phyloP scores from a whole-genome alignment of 2,797 vertebrate genomes.

The Myripristis murdjan region DNA sequence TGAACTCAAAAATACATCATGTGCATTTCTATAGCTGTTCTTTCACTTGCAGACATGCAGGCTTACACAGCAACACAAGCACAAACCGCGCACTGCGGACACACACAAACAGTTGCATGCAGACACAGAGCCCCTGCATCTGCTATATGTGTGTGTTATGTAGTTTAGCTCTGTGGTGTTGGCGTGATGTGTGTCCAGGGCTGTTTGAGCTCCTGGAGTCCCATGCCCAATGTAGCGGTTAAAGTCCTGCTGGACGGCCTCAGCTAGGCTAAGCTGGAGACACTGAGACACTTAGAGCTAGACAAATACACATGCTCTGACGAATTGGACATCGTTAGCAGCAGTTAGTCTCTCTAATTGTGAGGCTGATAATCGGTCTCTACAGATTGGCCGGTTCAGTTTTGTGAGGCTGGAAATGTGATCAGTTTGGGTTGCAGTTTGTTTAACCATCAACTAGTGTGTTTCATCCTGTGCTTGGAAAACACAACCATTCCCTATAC shows the following conservation, averaged over 20 bases:
- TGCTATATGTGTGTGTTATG: slow-evolving; percentile 60
- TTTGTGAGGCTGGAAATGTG: slow-evolving; percentile 10
- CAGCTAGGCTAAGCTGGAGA: slow-evolving; percentile 51
- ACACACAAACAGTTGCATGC: slow-evolving; percentile 29
- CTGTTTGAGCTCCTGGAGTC: slow-evolving; percentile 79
- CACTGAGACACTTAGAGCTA: slow-evolving; percentile 38
- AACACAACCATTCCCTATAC: too few species aligned
- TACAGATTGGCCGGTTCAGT: slow-evolving; percentile 5
- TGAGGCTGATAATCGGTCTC: neutral
- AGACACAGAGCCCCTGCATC: slow-evolving; percentile 29
- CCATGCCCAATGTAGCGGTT: slow-evolving; percentile 75
- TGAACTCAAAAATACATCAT: neutral
- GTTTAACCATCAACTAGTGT: too few species aligned
- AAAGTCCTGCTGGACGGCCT: slow-evolving; percentile 79
- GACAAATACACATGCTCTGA: slow-evolving; percentile 50
- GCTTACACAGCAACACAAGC: slow-evolving; percentile 39
- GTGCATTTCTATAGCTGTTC: neutral
- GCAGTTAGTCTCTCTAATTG: slow-evolving; percentile 10
- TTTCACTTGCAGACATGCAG: slow-evolving; percentile 10
- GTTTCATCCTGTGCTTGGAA: too few species aligned
- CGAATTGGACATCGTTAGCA: slow-evolving; percentile 20
- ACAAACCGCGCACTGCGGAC: slow-evolving; percentile 33
- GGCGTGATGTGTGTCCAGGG: slow-evolving; percentile 60
- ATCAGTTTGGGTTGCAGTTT: neutral
- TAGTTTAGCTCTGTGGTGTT: slow-evolving; percentile 55